Conservation (phyloP, 2,797 vertebrate species). For the Dryobates pubescens region DNA sequence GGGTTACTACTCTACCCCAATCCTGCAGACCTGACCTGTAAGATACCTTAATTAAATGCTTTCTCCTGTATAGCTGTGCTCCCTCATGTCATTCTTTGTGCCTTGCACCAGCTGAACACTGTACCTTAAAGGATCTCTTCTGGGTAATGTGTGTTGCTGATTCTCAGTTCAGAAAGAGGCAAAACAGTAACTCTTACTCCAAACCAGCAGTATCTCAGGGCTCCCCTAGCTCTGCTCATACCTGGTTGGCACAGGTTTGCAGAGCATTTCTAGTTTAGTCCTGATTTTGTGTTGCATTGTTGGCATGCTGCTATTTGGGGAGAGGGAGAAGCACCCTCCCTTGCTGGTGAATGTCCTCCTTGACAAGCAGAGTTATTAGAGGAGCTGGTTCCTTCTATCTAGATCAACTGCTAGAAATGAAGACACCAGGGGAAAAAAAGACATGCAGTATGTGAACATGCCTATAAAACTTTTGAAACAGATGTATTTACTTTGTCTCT, state of each 20-base stretch:
- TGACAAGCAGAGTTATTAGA: not conserved
- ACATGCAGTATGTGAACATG: not conserved
- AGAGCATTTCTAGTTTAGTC: not conserved
- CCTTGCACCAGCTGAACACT: not conserved
- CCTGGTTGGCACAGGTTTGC: not conserved
- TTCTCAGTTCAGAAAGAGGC: not conserved
- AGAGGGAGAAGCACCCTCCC: not conserved
- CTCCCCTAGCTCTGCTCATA: not conserved
- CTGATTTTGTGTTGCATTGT: not conserved
- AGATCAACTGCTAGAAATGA: not conserved
- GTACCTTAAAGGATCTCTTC: not conserved
- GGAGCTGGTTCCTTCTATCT: not conserved
- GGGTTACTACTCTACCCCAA: not conserved
- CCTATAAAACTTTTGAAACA: constrained; percentile 25
- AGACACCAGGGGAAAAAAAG: not conserved
- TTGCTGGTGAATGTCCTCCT: not conserved
- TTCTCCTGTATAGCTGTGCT: not conserved
- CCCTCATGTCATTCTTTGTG: not conserved
- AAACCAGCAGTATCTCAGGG: not conserved
- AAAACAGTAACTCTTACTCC: not conserved
- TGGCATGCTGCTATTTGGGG: not conserved
- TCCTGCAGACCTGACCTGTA: not conserved
- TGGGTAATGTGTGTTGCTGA: not conserved
- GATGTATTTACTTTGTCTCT: constrained; percentile 55
- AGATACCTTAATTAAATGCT: not conserved